A percentile compares a stretch with the other conserved stretches of the same genome.
Evolutionary conservation across 2,113 vertebrate species (phyloP).

Genomic region (Leiothrix lutea): DNA sequence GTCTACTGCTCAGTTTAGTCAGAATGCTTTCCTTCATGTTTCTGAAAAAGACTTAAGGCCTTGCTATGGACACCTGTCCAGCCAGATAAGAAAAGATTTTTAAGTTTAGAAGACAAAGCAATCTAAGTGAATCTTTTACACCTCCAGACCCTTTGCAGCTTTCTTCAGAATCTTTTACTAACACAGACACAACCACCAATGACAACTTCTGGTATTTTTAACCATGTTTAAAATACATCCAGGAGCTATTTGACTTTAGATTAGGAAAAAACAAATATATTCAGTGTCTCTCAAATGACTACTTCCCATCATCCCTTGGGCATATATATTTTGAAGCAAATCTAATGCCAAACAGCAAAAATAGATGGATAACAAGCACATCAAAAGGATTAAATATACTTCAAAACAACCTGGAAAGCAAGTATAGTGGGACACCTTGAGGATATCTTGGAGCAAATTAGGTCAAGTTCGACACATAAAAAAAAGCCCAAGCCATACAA

Average conservation of each 20-base stretch:
- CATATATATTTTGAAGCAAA: not conserved
- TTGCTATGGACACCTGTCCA: not conserved
- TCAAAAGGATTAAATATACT: not conserved
- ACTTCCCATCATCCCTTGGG: not conserved
- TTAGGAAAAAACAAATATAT: not conserved
- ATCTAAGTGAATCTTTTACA: not conserved
- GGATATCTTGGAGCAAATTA: not conserved
- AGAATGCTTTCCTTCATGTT: not conserved
- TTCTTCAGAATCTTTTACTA: not conserved
- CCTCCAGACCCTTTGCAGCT: not conserved
- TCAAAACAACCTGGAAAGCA: not conserved
- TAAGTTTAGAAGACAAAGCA: not conserved
- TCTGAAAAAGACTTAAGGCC: not conserved
- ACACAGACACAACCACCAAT: not conserved
- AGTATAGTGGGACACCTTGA: not conserved
- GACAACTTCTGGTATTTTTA: not conserved
- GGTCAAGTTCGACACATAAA: not conserved
- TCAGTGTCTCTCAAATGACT: not conserved
- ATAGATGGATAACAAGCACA: not conserved
- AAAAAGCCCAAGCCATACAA: not conserved
- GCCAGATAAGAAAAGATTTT: not conserved
- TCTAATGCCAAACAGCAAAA: not conserved
- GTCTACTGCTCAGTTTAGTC: not conserved
- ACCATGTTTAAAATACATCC: not conserved
- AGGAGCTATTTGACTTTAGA: not conserved